Evolutionary conservation across 2,797 vertebrate species (phyloP).

Genomic region (Momotus momota): DNA sequence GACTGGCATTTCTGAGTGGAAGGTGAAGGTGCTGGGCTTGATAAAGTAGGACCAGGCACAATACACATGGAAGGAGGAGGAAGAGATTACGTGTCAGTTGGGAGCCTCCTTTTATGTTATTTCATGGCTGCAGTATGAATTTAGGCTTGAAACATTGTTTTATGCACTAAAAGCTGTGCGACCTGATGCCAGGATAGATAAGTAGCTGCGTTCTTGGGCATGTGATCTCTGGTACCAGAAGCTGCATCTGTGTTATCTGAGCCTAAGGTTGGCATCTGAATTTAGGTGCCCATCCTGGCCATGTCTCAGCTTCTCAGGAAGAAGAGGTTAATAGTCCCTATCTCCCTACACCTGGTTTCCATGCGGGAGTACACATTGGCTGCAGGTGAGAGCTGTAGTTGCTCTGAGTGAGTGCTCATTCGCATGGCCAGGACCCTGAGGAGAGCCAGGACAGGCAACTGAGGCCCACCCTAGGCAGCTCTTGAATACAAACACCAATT

Average conservation of each 20-base stretch:
- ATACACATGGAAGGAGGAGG: not conserved
- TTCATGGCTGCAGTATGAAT: not conserved
- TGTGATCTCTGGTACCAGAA: not conserved
- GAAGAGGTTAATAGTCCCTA: not conserved
- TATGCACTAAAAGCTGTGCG: not conserved
- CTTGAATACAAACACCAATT: not conserved
- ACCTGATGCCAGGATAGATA: not conserved
- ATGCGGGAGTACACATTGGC: not conserved
- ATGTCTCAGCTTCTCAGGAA: not conserved
- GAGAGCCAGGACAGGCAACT: not conserved
- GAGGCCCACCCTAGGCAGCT: not conserved
- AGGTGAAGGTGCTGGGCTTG: not conserved
- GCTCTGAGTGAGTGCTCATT: not conserved
- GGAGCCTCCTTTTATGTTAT: not conserved
- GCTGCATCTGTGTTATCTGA: not conserved
- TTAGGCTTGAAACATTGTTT: not conserved
- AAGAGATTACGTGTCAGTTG: not conserved
- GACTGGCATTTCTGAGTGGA: not conserved
- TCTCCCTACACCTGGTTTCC: not conserved
- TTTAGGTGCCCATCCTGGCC: not conserved
- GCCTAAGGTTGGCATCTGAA: not conserved
- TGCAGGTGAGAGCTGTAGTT: not conserved
- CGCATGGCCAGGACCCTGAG: accelerated
- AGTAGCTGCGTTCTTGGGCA: not conserved
- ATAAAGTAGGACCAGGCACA: not conserved